A percentile compares a stretch with the other conserved stretches of the same genome.
These are phyloP conservation scores for Pangasius krempfi DNA, from an alignment of 2,797 vertebrate species.

Conservation along the genomic window DNA sequence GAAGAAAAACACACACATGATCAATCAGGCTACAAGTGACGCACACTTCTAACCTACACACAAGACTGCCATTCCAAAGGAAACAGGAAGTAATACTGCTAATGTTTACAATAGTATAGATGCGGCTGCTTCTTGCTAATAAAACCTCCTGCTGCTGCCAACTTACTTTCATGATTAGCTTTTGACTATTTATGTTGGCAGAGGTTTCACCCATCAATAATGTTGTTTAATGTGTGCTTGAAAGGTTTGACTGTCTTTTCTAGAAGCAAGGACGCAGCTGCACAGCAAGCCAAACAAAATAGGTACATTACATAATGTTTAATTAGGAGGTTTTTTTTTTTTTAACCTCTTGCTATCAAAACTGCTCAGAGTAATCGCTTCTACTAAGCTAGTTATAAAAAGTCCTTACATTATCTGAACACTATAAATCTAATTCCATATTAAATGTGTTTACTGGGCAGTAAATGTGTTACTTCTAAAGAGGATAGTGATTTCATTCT, in stretches of 20 bases:
- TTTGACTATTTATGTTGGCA: conserved; percentile 10
- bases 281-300: conserved; percentile 4
- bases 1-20: background rate
- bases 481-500: background rate
- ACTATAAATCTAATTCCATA: background rate
- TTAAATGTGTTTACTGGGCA: background rate
- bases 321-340: background rate
- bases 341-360: background rate
- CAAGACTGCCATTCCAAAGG: too few relatives aligned
- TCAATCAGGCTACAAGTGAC: background rate
- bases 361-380: background rate
- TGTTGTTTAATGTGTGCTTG: background rate
- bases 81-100: conserved; percentile 7
- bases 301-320: background rate
- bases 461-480: background rate
- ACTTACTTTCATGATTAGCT: background rate
- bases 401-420: background rate
- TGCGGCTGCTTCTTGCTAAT: background rate
- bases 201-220: background rate
- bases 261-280: background rate
- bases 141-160: background rate
- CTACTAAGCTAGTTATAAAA: background rate
- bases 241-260: conserved; percentile 3
- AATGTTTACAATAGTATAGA: background rate
- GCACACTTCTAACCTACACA: background rate